A percentile compares a stretch with the other conserved stretches of the same genome.
phyloP scores from a whole-genome alignment of 2,797 vertebrate genomes.

The Leucoraja ocellata region DNA sequence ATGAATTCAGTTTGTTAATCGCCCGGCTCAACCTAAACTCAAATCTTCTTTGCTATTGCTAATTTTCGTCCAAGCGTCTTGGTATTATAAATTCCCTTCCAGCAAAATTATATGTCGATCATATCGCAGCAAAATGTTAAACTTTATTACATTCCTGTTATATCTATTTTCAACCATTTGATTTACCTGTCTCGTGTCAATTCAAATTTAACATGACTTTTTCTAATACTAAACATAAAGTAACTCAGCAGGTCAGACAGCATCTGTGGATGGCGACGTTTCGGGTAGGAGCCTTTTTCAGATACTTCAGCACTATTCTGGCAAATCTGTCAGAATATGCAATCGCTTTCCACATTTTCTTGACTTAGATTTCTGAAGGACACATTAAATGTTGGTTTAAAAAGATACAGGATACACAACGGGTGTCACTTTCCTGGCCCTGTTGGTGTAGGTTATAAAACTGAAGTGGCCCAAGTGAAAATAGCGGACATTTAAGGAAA shows the following conservation, averaged over 20 bases:
- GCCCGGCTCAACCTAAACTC: not conserved
- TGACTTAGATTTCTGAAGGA: not conserved
- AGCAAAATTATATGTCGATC: not conserved
- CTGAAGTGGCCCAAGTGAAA: not conserved
- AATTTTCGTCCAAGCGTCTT: not conserved
- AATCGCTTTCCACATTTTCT: not conserved
- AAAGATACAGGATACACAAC: not conserved
- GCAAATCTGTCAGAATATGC: not conserved
- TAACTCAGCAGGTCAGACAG: no score
- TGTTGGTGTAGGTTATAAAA: not conserved
- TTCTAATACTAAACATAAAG: no score
- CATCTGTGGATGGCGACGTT: not conserved
- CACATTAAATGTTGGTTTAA: not conserved
- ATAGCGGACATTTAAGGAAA: not conserved
- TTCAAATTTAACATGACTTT: not conserved
- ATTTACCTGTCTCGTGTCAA: not conserved
- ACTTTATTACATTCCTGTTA: not conserved
- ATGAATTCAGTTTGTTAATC: not conserved
- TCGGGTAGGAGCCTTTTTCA: no score
- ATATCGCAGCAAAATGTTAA: not conserved
- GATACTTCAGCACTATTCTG: not conserved
- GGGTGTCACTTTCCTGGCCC: not conserved
- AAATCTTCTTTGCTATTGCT: no score
- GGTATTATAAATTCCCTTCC: not conserved
- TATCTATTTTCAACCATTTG: not conserved